These are phyloP conservation scores for Luidia sarsii DNA, from an alignment of 53 echinoderm and acorn worm species.

Conservation along the genomic window DNA sequence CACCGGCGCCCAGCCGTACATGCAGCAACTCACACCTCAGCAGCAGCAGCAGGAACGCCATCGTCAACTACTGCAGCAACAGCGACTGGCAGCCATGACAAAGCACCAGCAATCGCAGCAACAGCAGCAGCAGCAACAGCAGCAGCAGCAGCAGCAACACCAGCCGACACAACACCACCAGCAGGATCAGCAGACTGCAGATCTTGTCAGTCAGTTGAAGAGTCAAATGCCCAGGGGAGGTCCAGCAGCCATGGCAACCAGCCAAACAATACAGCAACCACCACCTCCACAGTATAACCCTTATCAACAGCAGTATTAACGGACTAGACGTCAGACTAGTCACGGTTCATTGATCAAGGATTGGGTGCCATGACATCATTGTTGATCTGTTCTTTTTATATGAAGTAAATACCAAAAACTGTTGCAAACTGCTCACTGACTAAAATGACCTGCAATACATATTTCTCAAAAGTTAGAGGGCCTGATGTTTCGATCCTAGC, in stretches of 20 bases:
- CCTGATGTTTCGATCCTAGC: too few relatives aligned
- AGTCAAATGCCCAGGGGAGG: slow-evolving; percentile 53
- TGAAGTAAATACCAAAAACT: too few relatives aligned
- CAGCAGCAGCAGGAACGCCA: slow-evolving; percentile 8
- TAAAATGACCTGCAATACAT: too few relatives aligned
- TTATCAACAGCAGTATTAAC: slow-evolving; percentile 49
- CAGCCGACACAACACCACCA: slow-evolving; percentile 32
- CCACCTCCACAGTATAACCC: slow-evolving; percentile 48
- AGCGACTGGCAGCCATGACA: slow-evolving; percentile 30
- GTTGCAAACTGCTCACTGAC: too few relatives aligned
- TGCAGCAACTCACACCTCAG: slow-evolving; percentile 13
- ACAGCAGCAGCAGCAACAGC: slow-evolving; percentile 57
- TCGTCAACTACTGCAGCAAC: slow-evolving; percentile 14
- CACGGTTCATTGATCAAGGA: too few relatives aligned
- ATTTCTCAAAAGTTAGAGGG: too few relatives aligned
- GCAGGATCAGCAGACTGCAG: slow-evolving; percentile 60
- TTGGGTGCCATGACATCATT: too few relatives aligned
- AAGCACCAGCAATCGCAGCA: slow-evolving; percentile 34
- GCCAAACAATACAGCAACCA: slow-evolving; percentile 40
- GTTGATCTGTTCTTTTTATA: too few relatives aligned
- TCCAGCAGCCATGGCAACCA: slow-evolving; percentile 16
- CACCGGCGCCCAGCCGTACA: slow-evolving; percentile 45
- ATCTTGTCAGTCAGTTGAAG: slow-evolving; percentile 46
- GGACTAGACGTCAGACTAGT: too few relatives aligned
- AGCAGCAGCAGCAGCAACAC: slow-evolving; percentile 34